Evolutionary conservation across 1,140 invertebrate species (phyloP), one percentile per base, ranked within the genome.

Genomic region (Stegodyphus dumicola): DNA sequence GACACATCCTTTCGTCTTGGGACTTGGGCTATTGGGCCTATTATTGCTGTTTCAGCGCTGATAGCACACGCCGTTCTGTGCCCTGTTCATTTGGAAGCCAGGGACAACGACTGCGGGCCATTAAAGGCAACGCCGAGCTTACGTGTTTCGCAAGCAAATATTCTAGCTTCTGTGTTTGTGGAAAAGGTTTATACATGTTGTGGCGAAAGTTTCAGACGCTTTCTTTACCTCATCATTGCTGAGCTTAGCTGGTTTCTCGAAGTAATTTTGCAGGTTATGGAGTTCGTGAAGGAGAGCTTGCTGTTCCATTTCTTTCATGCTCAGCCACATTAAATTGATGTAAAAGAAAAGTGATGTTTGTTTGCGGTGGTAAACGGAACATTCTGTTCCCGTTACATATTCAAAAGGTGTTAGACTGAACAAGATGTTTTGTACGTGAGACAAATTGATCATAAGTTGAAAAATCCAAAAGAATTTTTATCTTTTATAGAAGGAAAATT

Each of bases 31-130:
- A 73, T 81, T 60, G 69, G 56, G 60, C 56, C 78, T 56, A 81
- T 81, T 81, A 81, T 81, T 81, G 78, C 78, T 81, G 78, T 81
- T 81, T 81, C 78, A 81, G 78, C 67, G 69, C 78, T 81, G 78
- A 81, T 81, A 81, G 69, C 69, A 81, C 53, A 73, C 51, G 71
- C 64, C 33, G 33, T 81, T 73, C 78, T 56, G 17, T 60, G 54
- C 66, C 17, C 60, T 64, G 69, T 81, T 81, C 78, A 81, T 81
- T 73, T 81, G 69, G 54, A 70, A 79, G 51, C 54, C 65, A 33
- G 51, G 75, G 51, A 66, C 33, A 64, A 53, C 53, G 49, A 17
- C 54, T 33, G 49, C 64, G 60, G 33, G 18, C 78, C 71, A 73
- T 81, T 73, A 60, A 69, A 15, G 11, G 54, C 7, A 33, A 49